Percentiles rank a stretch among this genome's conserved stretches.
These are phyloP conservation scores for Unio pictorum DNA, from an alignment of 2,888 invertebrate species.

Conservation along the genomic window DNA sequence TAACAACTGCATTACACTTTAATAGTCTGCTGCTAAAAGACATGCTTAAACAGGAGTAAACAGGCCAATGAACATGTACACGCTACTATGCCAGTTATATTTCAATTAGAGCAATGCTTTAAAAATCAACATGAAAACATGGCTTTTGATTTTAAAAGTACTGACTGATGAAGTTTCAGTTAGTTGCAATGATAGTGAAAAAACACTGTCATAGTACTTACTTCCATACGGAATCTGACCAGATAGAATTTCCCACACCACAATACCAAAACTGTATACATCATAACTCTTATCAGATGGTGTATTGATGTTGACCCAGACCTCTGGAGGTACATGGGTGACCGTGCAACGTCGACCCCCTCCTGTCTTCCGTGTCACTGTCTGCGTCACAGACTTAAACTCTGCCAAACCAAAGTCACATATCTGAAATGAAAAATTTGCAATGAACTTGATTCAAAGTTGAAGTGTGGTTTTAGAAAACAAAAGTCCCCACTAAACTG, in stretches of 20 bases:
- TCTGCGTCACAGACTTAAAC: constrained; percentile 45
- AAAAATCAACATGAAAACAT: too few relatives aligned
- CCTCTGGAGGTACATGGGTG: constrained; percentile 53
- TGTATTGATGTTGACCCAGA: constrained; percentile 40
- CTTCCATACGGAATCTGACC: constrained; percentile 40
- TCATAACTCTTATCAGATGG: constrained; percentile 39
- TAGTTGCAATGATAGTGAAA: too few relatives aligned
- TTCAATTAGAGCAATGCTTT: too few relatives aligned
- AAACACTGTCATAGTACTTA: constrained; percentile 7
- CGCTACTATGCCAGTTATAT: too few relatives aligned
- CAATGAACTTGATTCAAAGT: background rate
- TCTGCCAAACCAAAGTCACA: constrained; percentile 56
- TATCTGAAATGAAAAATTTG: constrained; percentile 27
- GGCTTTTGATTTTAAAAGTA: too few relatives aligned
- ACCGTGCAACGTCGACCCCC: constrained; percentile 35
- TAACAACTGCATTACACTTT: too few relatives aligned
- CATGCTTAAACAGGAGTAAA: too few relatives aligned
- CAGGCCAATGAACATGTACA: too few relatives aligned
- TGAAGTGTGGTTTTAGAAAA: too few relatives aligned
- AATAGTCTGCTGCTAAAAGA: too few relatives aligned
- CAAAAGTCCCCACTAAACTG: background rate
- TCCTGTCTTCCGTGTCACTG: constrained; percentile 17
- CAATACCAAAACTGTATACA: constrained; percentile 52
- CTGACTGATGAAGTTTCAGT: too few relatives aligned
- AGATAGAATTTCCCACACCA: constrained; percentile 50